These are phyloP conservation scores for Leptodactylus fuscus DNA, from an alignment of 2,113 vertebrate genomes.

Conservation along the genomic window DNA sequence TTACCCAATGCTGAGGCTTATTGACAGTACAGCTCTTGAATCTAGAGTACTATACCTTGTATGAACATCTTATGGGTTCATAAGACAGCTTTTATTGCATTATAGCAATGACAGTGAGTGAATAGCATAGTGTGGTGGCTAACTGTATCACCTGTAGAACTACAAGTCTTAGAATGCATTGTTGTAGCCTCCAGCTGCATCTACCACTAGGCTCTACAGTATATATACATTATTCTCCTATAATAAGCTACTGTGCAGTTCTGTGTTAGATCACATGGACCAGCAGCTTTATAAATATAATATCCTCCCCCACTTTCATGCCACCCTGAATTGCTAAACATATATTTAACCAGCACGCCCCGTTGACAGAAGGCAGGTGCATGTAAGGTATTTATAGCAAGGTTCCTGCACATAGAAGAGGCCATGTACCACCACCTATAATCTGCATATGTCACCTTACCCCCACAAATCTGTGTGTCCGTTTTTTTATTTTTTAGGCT, in stretches of 20 bases:
- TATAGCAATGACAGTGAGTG: no score
- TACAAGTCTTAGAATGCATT: background rate
- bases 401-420: background rate
- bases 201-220: background rate
- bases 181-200: background rate
- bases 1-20: no score
- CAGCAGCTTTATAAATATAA: background rate
- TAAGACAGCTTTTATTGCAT: no score
- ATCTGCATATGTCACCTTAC: background rate
- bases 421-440: slow-evolving; percentile 9
- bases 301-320: background rate
- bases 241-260: background rate
- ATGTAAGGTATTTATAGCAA: slow-evolving; percentile 2
- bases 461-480: background rate
- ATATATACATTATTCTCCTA: background rate
- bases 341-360: background rate
- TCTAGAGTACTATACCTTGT: no score
- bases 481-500: background rate
- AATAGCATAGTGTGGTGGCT: no score
- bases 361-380: background rate
- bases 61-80: no score
- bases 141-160: no score
- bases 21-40: no score
- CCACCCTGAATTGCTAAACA: background rate
- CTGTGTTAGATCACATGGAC: background rate